Conservation (phyloP, 1,140 invertebrate species). For the Tribolium madens region DNA sequence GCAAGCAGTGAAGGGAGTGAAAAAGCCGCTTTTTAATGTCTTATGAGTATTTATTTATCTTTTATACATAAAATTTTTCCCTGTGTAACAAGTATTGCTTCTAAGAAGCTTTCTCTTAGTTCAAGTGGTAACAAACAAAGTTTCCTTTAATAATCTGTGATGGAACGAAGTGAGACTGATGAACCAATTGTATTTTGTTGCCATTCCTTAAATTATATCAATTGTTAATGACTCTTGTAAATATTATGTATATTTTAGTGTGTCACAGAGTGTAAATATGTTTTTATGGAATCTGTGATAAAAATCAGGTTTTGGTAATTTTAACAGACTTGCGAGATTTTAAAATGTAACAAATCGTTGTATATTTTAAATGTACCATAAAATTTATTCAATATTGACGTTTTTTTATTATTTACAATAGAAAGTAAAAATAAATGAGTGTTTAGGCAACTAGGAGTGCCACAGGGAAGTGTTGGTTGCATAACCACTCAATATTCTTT, state of each 20-base stretch:
- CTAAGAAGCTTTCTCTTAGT: neutral
- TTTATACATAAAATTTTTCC: neutral
- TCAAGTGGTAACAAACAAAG: conserved; percentile 5
- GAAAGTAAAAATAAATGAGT: too few relatives aligned
- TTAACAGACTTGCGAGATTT: too few relatives aligned
- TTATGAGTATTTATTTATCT: neutral
- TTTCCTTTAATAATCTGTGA: conserved; percentile 20
- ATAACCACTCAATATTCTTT: too few relatives aligned
- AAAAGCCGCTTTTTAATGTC: too few relatives aligned
- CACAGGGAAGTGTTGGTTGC: too few relatives aligned
- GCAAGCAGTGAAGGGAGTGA: conserved; percentile 33
- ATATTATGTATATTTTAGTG: conserved; percentile 16
- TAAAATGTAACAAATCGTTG: too few relatives aligned
- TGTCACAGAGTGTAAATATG: conserved; percentile 15
- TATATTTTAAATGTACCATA: too few relatives aligned
- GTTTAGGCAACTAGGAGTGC: too few relatives aligned
- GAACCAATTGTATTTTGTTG: conserved; percentile 6
- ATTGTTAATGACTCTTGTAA: neutral
- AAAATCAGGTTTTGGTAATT: conserved; percentile 1
- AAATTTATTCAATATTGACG: too few relatives aligned
- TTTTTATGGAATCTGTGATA: neutral
- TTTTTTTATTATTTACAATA: too few relatives aligned
- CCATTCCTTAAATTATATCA: neutral
- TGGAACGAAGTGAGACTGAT: conserved; percentile 2
- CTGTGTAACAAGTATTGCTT: too few relatives aligned